Evolutionary conservation across 2,113 vertebrate genomes (phyloP).

Genomic region (Phylloscopus trochiloides): DNA sequence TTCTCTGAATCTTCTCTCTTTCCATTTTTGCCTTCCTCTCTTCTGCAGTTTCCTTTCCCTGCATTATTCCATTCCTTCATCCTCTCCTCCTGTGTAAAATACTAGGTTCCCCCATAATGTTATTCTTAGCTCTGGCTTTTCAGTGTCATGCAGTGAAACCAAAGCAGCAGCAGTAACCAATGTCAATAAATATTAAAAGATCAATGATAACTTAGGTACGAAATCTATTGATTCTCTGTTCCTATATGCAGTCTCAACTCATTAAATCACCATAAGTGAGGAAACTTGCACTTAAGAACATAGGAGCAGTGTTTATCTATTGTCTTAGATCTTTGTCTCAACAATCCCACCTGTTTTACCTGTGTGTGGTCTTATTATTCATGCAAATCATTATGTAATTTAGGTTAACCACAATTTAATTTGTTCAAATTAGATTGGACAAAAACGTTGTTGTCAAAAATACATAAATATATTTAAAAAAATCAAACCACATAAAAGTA

Average conservation of each 20-base stretch:
- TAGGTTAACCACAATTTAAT: neutral
- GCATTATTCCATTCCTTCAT: neutral
- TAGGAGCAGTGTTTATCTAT: neutral
- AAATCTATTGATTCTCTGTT: neutral
- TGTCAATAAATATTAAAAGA: slow-evolving; percentile 14
- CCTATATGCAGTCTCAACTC: neutral
- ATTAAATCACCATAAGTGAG: slow-evolving; percentile 1
- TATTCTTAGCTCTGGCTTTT: neutral
- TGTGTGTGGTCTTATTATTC: neutral
- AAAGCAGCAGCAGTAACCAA: neutral
- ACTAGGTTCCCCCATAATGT: neutral
- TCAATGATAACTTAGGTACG: slow-evolving; percentile 18
- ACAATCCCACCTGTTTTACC: neutral
- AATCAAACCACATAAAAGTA: neutral
- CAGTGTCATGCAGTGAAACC: neutral
- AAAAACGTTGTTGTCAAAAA: neutral
- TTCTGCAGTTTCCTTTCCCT: neutral
- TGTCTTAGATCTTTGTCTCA: neutral
- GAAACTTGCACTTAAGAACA: neutral
- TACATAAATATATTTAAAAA: neutral
- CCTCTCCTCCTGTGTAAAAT: neutral
- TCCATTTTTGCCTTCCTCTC: neutral
- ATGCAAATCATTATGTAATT: neutral
- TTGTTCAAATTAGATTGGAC: neutral
- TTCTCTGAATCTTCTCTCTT: neutral